These are phyloP conservation scores for Sicus ferrugineus DNA, from an alignment of 2,888 invertebrate species.

Conservation along the genomic window DNA sequence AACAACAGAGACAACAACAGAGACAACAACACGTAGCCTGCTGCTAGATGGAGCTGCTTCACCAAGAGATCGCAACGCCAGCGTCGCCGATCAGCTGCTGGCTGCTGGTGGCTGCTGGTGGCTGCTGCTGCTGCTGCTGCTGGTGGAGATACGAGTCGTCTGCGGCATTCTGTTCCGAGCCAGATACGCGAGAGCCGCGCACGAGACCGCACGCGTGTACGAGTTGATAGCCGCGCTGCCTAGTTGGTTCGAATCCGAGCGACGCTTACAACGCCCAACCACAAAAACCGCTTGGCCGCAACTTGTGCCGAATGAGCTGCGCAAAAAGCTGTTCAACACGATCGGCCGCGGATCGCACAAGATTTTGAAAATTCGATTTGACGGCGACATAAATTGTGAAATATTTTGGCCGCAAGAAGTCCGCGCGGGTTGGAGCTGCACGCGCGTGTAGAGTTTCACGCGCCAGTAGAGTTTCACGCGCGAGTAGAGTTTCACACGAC, in stretches of 20 bases:
- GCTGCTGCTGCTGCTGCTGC: slow-evolving; percentile 1
- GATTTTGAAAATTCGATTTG: slow-evolving; percentile 1
- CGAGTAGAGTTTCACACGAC: background rate
- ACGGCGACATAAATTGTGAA: background rate
- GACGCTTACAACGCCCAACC: background rate
- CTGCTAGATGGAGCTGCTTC: slow-evolving; percentile 18
- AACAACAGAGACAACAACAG: slow-evolving; percentile 1
- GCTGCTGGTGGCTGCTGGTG: background rate
- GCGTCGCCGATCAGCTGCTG: slow-evolving; percentile 19
- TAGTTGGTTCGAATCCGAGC: slow-evolving; percentile 4
- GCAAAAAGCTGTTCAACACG: background rate
- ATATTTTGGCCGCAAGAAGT: background rate
- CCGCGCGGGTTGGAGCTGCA: background rate
- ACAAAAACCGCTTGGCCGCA: background rate
- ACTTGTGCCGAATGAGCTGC: background rate
- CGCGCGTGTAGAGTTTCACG: background rate
- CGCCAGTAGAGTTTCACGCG: background rate
- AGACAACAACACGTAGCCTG: slow-evolving; percentile 2
- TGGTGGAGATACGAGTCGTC: slow-evolving; percentile 38
- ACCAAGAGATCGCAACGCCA: slow-evolving; percentile 10
- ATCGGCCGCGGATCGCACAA: background rate
- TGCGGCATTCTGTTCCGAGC: slow-evolving; percentile 35
- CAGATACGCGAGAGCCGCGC: slow-evolving; percentile 52
- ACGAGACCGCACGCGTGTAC: slow-evolving; percentile 44
- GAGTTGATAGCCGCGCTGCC: slow-evolving; percentile 7